Evolutionary conservation across 2,797 vertebrate genomes (phyloP).

Genomic region (Poliocrania exsul): DNA sequence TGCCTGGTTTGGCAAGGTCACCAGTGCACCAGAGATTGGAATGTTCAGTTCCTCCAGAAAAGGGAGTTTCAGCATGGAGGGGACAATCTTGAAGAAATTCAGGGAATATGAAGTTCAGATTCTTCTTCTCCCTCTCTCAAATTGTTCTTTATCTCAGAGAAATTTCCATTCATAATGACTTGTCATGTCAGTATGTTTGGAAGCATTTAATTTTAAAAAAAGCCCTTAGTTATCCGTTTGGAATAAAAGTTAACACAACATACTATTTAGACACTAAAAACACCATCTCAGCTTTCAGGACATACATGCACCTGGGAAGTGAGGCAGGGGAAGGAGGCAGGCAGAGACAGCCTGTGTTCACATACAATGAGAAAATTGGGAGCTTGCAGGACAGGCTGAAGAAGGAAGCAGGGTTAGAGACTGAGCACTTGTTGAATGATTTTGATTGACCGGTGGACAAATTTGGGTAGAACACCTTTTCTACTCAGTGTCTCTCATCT

Average conservation of each 20-base stretch:
- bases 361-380: neutral
- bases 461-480: neutral
- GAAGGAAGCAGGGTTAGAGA: neutral
- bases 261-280: neutral
- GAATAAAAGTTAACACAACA: neutral
- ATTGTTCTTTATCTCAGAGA: neutral
- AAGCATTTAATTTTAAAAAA: neutral
- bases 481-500: neutral
- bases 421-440: neutral
- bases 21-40: neutral
- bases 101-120: neutral
- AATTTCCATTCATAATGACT: neutral
- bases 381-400: rapidly evolving
- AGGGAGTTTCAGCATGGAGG: neutral
- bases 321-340: neutral
- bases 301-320: neutral
- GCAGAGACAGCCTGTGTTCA: neutral
- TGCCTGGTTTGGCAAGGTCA: neutral
- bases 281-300: neutral
- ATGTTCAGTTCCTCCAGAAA: neutral
- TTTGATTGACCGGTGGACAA: neutral
- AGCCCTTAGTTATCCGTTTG: neutral
- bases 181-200: neutral
- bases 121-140: neutral
- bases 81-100: neutral